Percentiles rank a stretch among this genome's conserved stretches.
Conservation (phyloP, 2,888 invertebrate species). For the Anthrax anthrax region DNA sequence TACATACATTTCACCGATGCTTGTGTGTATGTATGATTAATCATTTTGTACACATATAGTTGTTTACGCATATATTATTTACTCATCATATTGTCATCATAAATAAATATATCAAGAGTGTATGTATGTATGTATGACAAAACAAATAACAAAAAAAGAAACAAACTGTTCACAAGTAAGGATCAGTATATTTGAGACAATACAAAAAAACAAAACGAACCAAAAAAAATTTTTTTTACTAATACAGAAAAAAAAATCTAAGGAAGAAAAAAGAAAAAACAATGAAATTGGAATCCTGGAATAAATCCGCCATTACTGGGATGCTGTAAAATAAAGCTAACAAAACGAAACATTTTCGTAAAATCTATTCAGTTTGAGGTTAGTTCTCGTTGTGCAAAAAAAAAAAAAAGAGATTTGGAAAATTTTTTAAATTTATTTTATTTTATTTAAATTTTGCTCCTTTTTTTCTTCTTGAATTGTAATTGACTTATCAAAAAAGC, state of each 20-base stretch:
- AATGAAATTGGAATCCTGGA: conserved; percentile 8
- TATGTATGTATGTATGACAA: not conserved
- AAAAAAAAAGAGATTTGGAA: not conserved
- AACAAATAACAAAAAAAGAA: not conserved
- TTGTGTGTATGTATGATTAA: too few relatives aligned
- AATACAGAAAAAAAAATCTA: not conserved
- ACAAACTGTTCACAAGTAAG: not conserved
- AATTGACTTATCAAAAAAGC: too few relatives aligned
- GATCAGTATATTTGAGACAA: not conserved
- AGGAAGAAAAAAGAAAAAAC: not conserved
- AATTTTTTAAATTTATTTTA: not conserved
- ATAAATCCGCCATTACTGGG: conserved; percentile 11
- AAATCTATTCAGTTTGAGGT: conserved; percentile 8
- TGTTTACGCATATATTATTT: too few relatives aligned
- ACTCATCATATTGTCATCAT: too few relatives aligned
- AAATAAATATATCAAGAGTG: not conserved
- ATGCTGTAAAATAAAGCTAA: conserved; percentile 11
- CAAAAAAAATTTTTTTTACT: not conserved
- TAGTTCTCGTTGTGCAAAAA: conserved; percentile 4
- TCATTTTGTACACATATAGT: too few relatives aligned
- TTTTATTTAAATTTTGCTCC: too few relatives aligned
- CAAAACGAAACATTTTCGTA: conserved; percentile 1
- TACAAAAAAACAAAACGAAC: not conserved
- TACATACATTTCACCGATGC: too few relatives aligned
- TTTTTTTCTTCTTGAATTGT: too few relatives aligned